Evolutionary conservation across 1,140 invertebrate species (phyloP), one percentile per base, ranked within the genome.

Genomic region (Littorina saxatilis): DNA sequence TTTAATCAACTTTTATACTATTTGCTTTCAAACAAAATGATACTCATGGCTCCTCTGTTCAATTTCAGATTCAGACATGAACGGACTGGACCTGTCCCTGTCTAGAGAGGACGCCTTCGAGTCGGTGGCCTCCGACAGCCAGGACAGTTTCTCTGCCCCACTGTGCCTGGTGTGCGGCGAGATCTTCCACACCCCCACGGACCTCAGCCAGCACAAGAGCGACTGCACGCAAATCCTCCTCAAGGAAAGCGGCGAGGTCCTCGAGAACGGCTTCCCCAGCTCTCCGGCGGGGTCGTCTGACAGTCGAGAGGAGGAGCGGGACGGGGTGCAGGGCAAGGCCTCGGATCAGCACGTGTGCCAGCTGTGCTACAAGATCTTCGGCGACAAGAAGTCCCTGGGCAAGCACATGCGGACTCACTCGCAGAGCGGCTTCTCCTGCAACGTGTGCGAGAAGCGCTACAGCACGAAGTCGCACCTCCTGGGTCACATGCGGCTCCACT

Each of bases 401-500:
- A 80, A 82, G 11, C 84, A 86, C 63, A 73, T 83, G 52, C 76
- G 79, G 77, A 83, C 40, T 74, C 84, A 63, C 52, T 87, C 82
- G 13, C 85, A 84, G 58, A 75, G 81, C 9, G 82, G 84, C 5
- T 88, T 86, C 68, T 74, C 73, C 0, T 89, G 87, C 61, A 82
- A 47, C 40, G 55, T 84, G 0, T 89, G 87, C 80, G 77, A 74
- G n/a, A 80, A 84, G 47, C 79, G 84, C 0, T 88, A 87, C 72
- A 83, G 84, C 80, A 87, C 86, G 40, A 85, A 85, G 70, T 85
- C 85, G 3, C 85, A 99, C 92, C 92, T 99, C 43, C 93, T 97
- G 23, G 97, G 96, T 5, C 96, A 97, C 93, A 92, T 98, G n/a
- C 80, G 86, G 20, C 83, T 82, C 43, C 88, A 90, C 40, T 87